Percentiles rank a stretch among this genome's conserved stretches.
Evolutionary conservation across 1,140 invertebrate species (phyloP).

Genomic region (Macrotrachela quadricornifera): DNA sequence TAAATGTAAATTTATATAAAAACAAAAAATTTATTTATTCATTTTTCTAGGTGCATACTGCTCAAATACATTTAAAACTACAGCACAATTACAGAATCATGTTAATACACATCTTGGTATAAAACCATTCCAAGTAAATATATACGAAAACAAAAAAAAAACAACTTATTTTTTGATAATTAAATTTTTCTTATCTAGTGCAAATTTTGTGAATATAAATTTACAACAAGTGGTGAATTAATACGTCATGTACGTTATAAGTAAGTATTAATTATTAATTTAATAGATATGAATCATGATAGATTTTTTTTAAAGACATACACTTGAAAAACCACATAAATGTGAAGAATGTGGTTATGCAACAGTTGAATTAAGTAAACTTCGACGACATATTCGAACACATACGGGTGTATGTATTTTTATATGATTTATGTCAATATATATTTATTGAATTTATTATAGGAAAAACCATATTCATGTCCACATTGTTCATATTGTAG

Average conservation of each 20-base stretch:
- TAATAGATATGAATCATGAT: neutral
- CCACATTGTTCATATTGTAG: constrained; percentile 89
- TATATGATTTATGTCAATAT: constrained; percentile 33
- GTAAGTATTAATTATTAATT: neutral
- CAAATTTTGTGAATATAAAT: constrained; percentile 57
- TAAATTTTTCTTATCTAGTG: too few species aligned
- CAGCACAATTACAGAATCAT: neutral
- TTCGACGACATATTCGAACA: constrained; percentile 72
- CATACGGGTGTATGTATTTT: constrained; percentile 66
- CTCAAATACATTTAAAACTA: too few species aligned
- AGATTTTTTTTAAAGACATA: constrained; percentile 47
- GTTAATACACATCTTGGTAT: constrained; percentile 5
- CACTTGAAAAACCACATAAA: constrained; percentile 80
- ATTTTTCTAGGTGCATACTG: too few species aligned
- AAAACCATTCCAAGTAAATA: neutral
- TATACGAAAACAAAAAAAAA: too few species aligned
- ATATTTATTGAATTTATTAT: constrained; percentile 9
- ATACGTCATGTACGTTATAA: constrained; percentile 58
- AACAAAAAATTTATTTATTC: too few species aligned
- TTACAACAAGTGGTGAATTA: constrained; percentile 82
- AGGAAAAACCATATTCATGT: constrained; percentile 38
- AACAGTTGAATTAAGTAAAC: constrained; percentile 72
- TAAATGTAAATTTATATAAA: constrained; percentile 60
- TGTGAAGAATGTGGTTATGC: constrained; percentile 83
- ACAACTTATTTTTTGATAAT: too few species aligned